Percentiles rank a stretch among this genome's conserved stretches.
Evolutionary conservation across 2,113 vertebrate genomes (phyloP).

Genomic region (Lepisosteus osseus): DNA sequence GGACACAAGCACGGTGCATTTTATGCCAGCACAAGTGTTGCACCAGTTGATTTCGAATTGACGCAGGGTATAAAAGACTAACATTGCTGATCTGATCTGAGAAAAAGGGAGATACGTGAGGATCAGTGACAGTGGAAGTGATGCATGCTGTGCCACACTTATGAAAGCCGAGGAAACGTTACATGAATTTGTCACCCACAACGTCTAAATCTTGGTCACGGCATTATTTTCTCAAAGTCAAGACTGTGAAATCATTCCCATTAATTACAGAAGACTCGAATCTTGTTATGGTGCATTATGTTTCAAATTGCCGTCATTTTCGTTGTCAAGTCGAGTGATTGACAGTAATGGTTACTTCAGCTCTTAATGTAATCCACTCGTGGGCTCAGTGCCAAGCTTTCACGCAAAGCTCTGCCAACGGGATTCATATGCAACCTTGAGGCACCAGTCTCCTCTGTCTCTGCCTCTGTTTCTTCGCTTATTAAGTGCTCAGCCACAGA

Average conservation of each 20-base stretch:
- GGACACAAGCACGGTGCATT: no score
- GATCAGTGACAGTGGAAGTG: no score
- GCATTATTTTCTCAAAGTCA: not conserved
- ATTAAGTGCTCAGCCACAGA: not conserved
- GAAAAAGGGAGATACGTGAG: no score
- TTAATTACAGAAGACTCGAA: conserved; percentile 9
- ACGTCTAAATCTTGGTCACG: conserved; percentile 2
- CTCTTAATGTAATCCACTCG: not conserved
- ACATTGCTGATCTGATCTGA: no score
- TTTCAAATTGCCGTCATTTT: not conserved
- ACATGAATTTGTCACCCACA: no score
- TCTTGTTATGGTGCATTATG: not conserved
- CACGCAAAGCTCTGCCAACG: not conserved
- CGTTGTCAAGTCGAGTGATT: not conserved
- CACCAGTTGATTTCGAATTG: no score
- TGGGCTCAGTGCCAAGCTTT: not conserved
- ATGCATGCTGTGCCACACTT: no score
- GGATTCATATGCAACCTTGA: not conserved
- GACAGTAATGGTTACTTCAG: not conserved
- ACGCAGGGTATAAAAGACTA: no score
- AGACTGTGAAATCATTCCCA: conserved; percentile 5
- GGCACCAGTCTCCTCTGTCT: conserved; percentile 12
- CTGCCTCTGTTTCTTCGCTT: not conserved
- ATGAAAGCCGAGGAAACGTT: no score
- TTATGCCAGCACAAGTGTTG: no score